Evolutionary conservation across 2,888 invertebrate species (phyloP).

Genomic region (Macrosoma leucophasiata): DNA sequence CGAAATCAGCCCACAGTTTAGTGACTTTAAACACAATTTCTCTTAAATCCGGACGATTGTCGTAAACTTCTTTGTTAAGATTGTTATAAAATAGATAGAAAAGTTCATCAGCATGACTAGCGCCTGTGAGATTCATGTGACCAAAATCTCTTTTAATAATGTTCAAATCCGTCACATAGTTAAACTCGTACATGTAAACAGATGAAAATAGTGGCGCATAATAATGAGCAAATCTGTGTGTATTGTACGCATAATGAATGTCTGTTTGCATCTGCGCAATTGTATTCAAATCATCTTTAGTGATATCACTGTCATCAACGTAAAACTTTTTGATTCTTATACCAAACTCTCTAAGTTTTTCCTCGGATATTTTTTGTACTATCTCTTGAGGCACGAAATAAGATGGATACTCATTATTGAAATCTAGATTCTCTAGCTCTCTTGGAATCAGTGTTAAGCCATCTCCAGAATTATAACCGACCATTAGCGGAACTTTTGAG

Average conservation of each 20-base stretch:
- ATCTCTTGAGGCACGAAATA: slow-evolving; percentile 42
- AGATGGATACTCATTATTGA: slow-evolving; percentile 35
- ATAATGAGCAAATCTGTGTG: slow-evolving; percentile 40
- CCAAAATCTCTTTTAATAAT: slow-evolving; percentile 35
- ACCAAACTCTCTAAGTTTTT: slow-evolving; percentile 36
- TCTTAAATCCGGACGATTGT: slow-evolving; percentile 35
- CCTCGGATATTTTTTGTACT: slow-evolving; percentile 28
- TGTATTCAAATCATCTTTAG: slow-evolving; percentile 27
- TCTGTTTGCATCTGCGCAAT: slow-evolving; percentile 37
- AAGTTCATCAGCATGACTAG: slow-evolving; percentile 66
- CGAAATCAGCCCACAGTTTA: slow-evolving; percentile 56
- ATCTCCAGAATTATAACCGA: slow-evolving; percentile 51
- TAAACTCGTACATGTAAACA: slow-evolving; percentile 45
- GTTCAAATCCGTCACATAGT: slow-evolving; percentile 44
- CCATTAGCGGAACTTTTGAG: slow-evolving; percentile 41
- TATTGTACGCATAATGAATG: slow-evolving; percentile 38
- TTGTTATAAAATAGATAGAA: slow-evolving; percentile 56
- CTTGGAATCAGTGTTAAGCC: slow-evolving; percentile 36
- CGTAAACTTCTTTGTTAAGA: slow-evolving; percentile 40
- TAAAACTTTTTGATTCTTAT: slow-evolving; percentile 42
- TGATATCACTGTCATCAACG: slow-evolving; percentile 33
- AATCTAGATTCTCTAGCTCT: slow-evolving; percentile 30
- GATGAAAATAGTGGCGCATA: slow-evolving; percentile 30
- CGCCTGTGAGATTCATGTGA: slow-evolving; percentile 39
- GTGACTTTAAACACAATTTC: slow-evolving; percentile 39